Base-by-base conservation (phyloP, 2,113 vertebrate species). In the Natator depressus region DNA sequence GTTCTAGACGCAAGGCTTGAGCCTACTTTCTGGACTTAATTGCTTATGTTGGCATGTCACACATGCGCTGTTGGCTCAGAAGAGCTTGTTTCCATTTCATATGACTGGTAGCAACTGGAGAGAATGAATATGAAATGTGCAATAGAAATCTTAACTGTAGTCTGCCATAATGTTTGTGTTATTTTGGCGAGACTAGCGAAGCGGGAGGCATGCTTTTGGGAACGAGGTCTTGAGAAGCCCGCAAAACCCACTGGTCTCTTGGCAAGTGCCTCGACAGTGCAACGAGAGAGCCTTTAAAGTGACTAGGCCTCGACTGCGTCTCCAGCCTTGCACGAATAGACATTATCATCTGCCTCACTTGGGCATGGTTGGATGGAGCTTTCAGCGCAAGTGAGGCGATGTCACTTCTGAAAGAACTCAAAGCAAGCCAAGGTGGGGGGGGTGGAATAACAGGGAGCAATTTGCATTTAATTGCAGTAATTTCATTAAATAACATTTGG, bases 401-500 rank as follows among this genome's bases (percentile, higher is more conserved):
- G n/a, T 76, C 80, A 62, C 75, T 83, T 82, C 85, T 38, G 62
- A 87, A 55, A 86, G 55, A n/a, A 76, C 65, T 12, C 14, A 5
- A 55, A 57, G 11, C 17, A 11, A 62, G 54, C 27, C n/a, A 54
- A 46, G 17, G 6, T 42, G 20, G 31, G 10, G 25, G 24, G 55
- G 8, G 35, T 42, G 9, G 49, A 5, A 17, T 29, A 47, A 85
- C 57, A 85, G 84, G 46, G 81, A 85, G 65, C 47, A 51, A 96
- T 94, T 96, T 94, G 85, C 82, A 88, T 92, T 87, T 88, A 96
- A 93, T 94, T 94, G 88, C 88, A 90, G 57, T 91, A 87, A 90
- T 90, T 92, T 93, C 57, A 88, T 84, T 90, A 90, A 87, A 83
- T 80, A 94, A 92, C 87, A 82, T 93, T 93, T 94, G 93, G 94